phyloP scores from a whole-genome alignment of 2,797 vertebrate genomes.

The Echeneis naucrates region DNA sequence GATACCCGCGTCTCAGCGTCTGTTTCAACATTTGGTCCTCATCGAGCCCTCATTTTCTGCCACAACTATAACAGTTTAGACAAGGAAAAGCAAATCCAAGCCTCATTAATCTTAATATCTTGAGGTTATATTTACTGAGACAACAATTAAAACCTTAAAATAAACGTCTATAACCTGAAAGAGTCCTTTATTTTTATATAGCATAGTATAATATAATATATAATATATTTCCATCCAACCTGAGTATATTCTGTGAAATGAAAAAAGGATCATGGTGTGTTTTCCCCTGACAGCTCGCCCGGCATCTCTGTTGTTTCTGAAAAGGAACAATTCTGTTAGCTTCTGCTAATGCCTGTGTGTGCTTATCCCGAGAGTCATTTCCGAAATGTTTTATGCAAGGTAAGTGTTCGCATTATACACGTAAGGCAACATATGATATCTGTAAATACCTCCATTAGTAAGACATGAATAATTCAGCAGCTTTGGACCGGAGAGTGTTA shows the following conservation, averaged over 20 bases:
- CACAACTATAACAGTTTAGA: neutral
- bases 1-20: too few relatives aligned
- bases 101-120: neutral
- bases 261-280: neutral
- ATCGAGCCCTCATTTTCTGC: too few relatives aligned
- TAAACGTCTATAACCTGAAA: too few relatives aligned
- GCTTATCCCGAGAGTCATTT: slow-evolving; percentile 20
- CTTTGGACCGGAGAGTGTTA: slow-evolving; percentile 38
- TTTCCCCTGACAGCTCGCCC: slow-evolving; percentile 5
- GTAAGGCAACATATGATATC: slow-evolving; percentile 29
- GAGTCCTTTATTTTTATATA: too few relatives aligned
- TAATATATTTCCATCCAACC: too few relatives aligned
- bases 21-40: too few relatives aligned
- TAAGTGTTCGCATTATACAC: slow-evolving; percentile 56
- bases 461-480: slow-evolving; percentile 65
- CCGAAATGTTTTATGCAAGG: slow-evolving; percentile 28
- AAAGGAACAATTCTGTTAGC: neutral
- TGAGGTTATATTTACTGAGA: neutral
- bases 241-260: neutral
- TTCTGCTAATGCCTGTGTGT: slow-evolving; percentile 10
- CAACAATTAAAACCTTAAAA: neutral
- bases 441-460: slow-evolving; percentile 65
- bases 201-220: too few relatives aligned
- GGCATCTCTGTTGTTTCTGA: slow-evolving; percentile 11
- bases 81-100: neutral